Conservation (phyloP, 2,797 vertebrate species). For the Emydoidea blandingii region DNA sequence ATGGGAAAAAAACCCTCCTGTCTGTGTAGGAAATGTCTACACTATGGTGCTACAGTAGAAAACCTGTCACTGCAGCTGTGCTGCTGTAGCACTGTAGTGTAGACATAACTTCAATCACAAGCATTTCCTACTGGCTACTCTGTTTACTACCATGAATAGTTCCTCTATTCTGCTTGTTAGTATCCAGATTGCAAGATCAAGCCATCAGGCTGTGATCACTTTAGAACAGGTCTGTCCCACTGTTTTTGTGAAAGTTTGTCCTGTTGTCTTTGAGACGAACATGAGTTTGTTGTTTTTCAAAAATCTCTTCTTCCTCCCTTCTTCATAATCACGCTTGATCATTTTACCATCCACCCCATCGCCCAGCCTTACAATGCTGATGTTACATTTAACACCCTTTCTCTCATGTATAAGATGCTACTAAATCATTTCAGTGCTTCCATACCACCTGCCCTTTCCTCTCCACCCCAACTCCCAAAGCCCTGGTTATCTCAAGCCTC, state of each 20-base stretch:
- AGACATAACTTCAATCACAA: background rate
- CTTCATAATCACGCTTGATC: too few species aligned
- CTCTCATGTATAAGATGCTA: background rate
- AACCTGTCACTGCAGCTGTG: too few species aligned
- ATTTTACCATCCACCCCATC: too few species aligned
- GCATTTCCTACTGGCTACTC: background rate
- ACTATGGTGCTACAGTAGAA: too few species aligned
- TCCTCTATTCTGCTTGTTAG: background rate
- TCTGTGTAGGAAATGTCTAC: too few species aligned
- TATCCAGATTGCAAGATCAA: background rate
- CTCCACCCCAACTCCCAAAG: background rate
- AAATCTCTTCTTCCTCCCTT: too few species aligned
- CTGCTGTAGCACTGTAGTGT: too few species aligned
- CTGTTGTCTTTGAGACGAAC: too few species aligned
- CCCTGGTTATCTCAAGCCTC: background rate
- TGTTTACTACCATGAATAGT: background rate
- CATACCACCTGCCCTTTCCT: background rate
- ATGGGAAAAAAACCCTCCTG: too few species aligned
- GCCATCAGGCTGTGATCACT: background rate
- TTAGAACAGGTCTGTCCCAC: background rate
- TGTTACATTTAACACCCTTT: background rate
- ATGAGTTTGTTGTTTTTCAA: too few species aligned
- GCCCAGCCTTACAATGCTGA: too few species aligned
- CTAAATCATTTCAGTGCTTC: background rate
- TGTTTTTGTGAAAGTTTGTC: too few species aligned